A percentile compares a stretch with the other conserved stretches of the same genome.
These are phyloP conservation scores for Paradoxurus hermaphroditus DNA, from an alignment of 2,113 vertebrate species.

Conservation along the genomic window DNA sequence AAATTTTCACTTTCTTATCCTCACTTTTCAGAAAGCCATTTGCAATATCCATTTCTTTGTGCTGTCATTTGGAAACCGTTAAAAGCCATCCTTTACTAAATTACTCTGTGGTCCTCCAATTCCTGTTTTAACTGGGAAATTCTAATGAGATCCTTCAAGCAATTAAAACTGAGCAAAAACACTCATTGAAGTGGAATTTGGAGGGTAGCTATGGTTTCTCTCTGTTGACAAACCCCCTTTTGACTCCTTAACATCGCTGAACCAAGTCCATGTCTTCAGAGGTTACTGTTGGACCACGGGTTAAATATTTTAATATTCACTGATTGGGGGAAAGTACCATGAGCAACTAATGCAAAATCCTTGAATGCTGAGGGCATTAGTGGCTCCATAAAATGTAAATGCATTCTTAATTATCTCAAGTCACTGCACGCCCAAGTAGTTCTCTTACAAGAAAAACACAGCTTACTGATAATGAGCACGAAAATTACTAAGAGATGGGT, in stretches of 20 bases:
- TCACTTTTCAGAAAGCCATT: background rate
- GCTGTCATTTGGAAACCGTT: background rate
- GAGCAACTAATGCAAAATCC: constrained; percentile 68
- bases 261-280: constrained; percentile 49
- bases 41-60: background rate
- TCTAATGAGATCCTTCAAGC: constrained; percentile 45
- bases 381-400: constrained; percentile 83
- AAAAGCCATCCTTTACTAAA: background rate
- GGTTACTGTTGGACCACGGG: constrained; percentile 68
- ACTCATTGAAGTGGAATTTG: background rate
- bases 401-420: constrained; percentile 85
- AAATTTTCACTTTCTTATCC: background rate
- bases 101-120: background rate
- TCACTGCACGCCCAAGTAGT: constrained; percentile 79
- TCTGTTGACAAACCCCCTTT: constrained; percentile 62
- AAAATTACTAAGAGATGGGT: constrained; percentile 79
- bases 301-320: constrained; percentile 84
- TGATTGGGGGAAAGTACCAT: constrained; percentile 69
- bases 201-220: constrained; percentile 9
- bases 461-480: constrained; percentile 80
- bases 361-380: constrained; percentile 74
- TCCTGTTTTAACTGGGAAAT: constrained; percentile 28
- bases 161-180: background rate
- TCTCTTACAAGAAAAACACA: constrained; percentile 76
- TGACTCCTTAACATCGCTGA: constrained; percentile 49